Conservation (phyloP, 1,140 invertebrate species). For the Adoxophyes honmai region DNA sequence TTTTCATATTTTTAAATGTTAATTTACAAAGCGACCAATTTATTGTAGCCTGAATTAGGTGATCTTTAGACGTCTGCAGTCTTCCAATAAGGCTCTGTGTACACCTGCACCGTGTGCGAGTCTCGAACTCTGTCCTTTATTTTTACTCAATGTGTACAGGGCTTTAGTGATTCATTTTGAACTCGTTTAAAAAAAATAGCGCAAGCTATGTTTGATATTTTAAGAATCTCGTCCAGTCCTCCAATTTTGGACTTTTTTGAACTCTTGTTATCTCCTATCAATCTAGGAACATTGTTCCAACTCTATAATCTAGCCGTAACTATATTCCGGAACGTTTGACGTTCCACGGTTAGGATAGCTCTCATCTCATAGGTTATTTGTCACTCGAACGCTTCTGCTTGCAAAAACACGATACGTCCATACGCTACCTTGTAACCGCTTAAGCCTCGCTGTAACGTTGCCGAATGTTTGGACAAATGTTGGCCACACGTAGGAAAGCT, state of each 20-base stretch:
- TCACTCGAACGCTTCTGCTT: constrained; percentile 6
- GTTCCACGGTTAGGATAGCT: neutral
- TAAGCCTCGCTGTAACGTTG: constrained; percentile 19
- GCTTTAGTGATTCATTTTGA: too few relatives aligned
- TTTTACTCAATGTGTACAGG: too few relatives aligned
- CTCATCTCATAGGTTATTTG: neutral
- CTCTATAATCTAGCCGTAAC: neutral
- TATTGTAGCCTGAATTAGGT: constrained; percentile 3
- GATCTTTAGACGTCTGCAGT: neutral
- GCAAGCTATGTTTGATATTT: too few relatives aligned
- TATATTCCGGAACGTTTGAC: neutral
- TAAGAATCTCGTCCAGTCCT: too few relatives aligned
- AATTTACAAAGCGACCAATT: neutral
- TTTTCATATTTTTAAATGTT: too few relatives aligned
- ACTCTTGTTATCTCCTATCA: too few relatives aligned
- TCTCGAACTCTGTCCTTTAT: too few relatives aligned
- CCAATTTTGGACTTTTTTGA: too few relatives aligned
- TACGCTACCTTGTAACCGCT: constrained; percentile 22
- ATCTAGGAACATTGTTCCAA: too few relatives aligned
- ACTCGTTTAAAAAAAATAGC: too few relatives aligned
- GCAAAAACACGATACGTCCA: constrained; percentile 14
- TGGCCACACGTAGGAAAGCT: too few relatives aligned
- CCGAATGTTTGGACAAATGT: constrained; percentile 5
- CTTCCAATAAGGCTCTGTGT: neutral
- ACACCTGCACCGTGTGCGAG: too few relatives aligned